phyloP scores from a whole-genome alignment of 2,113 vertebrate genomes.

The Bos javanicus region DNA sequence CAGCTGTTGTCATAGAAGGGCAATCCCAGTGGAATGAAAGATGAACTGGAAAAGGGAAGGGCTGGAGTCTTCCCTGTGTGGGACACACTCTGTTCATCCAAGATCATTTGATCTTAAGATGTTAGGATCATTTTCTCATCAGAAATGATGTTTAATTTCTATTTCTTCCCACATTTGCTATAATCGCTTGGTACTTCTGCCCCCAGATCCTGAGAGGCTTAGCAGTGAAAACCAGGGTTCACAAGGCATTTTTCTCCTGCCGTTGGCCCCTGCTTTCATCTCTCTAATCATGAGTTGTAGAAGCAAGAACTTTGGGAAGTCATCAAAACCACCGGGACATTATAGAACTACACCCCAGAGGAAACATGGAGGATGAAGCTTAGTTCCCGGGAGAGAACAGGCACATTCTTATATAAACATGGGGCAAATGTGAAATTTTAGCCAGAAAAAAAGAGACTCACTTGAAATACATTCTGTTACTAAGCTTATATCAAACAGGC shows the following conservation, averaged over 20 bases:
- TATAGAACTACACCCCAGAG: not conserved
- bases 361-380: not conserved
- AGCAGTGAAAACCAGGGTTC: too few species aligned
- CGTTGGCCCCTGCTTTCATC: not conserved
- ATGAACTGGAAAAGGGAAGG: not conserved
- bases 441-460: constrained; percentile 38
- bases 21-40: not conserved
- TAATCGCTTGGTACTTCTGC: not conserved
- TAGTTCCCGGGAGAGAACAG: not conserved
- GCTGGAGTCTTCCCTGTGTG: not conserved
- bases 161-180: not conserved
- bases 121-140: not conserved
- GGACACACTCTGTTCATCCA: not conserved
- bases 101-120: not conserved
- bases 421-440: constrained; percentile 2
- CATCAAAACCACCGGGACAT: constrained; percentile 31
- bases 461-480: constrained; percentile 44
- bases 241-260: not conserved
- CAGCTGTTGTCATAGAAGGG: not conserved
- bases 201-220: not conserved
- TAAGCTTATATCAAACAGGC: constrained; percentile 29
- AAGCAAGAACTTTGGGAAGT: constrained; percentile 18
- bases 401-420: constrained; percentile 35
- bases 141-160: not conserved
- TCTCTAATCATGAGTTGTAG: not conserved